A percentile compares a stretch with the other conserved stretches of the same genome.
phyloP scores from a whole-genome alignment of 37 sponge, comb jelly and placozoan species.

The Lycopodina hypogea region DNA sequence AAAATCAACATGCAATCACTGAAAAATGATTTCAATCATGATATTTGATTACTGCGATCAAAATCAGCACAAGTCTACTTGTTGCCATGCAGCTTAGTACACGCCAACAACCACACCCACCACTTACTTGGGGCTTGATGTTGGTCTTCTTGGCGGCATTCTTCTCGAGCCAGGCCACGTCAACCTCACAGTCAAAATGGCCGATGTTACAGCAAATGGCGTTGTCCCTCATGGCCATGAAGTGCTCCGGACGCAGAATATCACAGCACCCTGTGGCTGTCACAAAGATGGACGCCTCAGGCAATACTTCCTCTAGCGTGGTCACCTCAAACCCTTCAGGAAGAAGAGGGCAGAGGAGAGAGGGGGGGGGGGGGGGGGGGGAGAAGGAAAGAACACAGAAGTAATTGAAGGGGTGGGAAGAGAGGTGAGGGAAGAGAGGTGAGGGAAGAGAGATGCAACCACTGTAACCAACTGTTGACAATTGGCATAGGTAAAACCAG shows the following conservation, averaged over 20 bases:
- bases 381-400: not conserved
- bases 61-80: too few species aligned
- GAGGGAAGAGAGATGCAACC: too few species aligned
- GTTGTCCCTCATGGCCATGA: constrained; percentile 87
- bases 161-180: constrained; percentile 85
- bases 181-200: constrained; percentile 98
- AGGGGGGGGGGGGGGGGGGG: not conserved
- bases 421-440: too few species aligned
- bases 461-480: too few species aligned
- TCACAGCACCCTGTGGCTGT: constrained; percentile 94
- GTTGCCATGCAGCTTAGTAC: too few species aligned
- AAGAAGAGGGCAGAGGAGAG: not conserved
- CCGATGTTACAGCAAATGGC: constrained; percentile 98
- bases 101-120: not conserved
- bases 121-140: constrained; percentile 93
- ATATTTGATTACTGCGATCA: too few species aligned
- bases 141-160: constrained; percentile 62
- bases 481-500: too few species aligned
- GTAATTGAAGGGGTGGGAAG: not conserved
- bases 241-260: constrained; percentile 85
- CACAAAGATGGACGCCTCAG: constrained; percentile 81
- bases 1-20: too few species aligned
- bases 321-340: constrained; percentile 92
- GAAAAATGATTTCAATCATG: too few species aligned
- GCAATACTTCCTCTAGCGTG: constrained; percentile 87